Evolutionary conservation across 2,888 invertebrate species (phyloP).

Genomic region (Chouioia cunea): DNA sequence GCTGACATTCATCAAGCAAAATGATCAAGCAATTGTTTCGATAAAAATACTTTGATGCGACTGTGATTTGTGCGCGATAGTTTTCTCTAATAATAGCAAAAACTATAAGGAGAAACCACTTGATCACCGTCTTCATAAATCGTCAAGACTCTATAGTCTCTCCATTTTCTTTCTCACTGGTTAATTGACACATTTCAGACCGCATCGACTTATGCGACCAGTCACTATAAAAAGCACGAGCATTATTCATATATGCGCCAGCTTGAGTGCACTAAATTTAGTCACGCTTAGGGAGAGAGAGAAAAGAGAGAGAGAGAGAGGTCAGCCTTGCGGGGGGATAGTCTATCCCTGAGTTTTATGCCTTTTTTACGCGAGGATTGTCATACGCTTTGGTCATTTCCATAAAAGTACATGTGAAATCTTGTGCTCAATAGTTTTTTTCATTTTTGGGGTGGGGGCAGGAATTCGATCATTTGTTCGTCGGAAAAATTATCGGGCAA

Average conservation of each 20-base stretch:
- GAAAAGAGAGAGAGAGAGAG: conserved; percentile 57
- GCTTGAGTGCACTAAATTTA: conserved; percentile 61
- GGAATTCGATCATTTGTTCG: conserved; percentile 5
- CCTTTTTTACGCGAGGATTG: conserved; percentile 58
- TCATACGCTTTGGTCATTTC: conserved; percentile 54
- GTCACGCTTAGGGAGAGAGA: conserved; percentile 55
- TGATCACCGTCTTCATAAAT: background rate
- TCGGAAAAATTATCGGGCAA: no score
- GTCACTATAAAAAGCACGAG: background rate
- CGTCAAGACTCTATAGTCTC: background rate
- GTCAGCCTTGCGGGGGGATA: conserved; percentile 38
- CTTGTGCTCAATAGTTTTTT: conserved; percentile 13
- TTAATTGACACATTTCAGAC: conserved; percentile 42
- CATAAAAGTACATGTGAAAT: conserved; percentile 47
- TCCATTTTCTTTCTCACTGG: conserved; percentile 15
- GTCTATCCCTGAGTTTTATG: conserved; percentile 59
- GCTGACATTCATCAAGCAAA: conserved; percentile 15
- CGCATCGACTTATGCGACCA: conserved; percentile 28
- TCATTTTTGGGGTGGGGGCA: background rate
- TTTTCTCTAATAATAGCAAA: no score
- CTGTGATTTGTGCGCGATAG: no score
- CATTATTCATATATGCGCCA: conserved; percentile 62
- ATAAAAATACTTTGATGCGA: background rate
- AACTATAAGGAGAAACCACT: no score
- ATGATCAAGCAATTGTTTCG: conserved; percentile 11